A percentile compares a stretch with the other conserved stretches of the same genome.
These are phyloP conservation scores for Chondrosia reniformis DNA, from an alignment of 37 sponge, comb jelly and placozoan species.

Conservation along the genomic window DNA sequence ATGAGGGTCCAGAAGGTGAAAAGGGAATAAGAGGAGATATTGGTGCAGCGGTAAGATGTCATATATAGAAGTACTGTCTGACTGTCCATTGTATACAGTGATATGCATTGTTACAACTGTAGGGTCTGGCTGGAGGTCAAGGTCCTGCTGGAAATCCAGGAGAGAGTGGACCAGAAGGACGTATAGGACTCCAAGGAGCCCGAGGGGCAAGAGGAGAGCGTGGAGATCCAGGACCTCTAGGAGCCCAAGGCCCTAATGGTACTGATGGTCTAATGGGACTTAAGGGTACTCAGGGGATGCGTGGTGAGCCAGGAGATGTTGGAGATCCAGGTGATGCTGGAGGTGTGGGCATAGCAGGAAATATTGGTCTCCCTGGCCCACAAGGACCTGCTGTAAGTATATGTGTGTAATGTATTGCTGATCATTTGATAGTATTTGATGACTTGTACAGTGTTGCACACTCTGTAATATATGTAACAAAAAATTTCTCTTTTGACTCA, in stretches of 20 bases:
- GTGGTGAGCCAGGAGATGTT: no score
- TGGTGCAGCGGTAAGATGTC: background rate
- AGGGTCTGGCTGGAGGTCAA: background rate
- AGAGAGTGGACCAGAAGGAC: background rate
- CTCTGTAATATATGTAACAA: background rate
- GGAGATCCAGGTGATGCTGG: no score
- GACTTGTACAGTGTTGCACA: background rate
- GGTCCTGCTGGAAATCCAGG: conserved; percentile 9
- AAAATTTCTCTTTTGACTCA: background rate
- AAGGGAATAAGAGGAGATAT: background rate
- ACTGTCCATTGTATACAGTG: background rate
- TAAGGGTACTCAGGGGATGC: background rate
- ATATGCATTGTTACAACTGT: background rate
- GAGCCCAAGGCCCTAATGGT: background rate
- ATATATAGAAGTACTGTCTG: background rate
- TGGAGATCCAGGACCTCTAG: background rate
- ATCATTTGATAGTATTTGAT: background rate
- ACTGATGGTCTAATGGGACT: background rate
- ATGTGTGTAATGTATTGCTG: background rate
- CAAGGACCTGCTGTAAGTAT: no score
- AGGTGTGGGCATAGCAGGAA: no score
- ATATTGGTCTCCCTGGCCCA: no score
- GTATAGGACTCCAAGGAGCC: background rate
- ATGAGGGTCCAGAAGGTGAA: background rate
- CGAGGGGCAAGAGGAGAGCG: background rate